Evolutionary conservation across 2,888 invertebrate species (phyloP).

Genomic region (Cosmopolites sordidus): DNA sequence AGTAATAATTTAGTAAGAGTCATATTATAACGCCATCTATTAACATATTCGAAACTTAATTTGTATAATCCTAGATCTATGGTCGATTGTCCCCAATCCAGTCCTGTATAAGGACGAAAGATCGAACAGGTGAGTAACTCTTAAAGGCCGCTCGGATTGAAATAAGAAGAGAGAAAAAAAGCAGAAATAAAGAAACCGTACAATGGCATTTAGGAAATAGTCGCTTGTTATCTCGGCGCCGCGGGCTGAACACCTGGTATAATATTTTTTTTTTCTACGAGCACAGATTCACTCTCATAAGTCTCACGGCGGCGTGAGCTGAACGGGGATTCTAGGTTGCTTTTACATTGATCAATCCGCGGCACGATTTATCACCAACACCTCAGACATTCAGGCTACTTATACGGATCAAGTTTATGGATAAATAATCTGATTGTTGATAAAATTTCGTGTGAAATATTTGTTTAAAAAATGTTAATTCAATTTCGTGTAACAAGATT

Average conservation of each 20-base stretch:
- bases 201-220: slow-evolving; percentile 26
- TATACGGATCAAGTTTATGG: background rate
- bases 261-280: slow-evolving; percentile 14
- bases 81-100: too few relatives aligned
- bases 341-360: slow-evolving; percentile 1
- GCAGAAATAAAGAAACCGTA: slow-evolving; percentile 19
- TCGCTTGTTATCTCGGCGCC: slow-evolving; percentile 24
- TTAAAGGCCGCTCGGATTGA: slow-evolving; percentile 12
- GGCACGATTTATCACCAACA: background rate
- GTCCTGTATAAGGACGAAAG: slow-evolving; percentile 15
- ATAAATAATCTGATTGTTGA: background rate
- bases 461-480: too few relatives aligned
- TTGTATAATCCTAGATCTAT: too few relatives aligned
- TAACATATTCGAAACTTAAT: too few relatives aligned
- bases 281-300: slow-evolving; percentile 20
- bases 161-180: slow-evolving; percentile 7
- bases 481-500: too few relatives aligned
- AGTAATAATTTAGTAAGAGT: too few relatives aligned
- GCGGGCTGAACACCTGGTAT: slow-evolving; percentile 25
- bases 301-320: slow-evolving; percentile 6
- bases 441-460: too few relatives aligned
- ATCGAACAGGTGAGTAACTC: slow-evolving; percentile 16
- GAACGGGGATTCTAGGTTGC: slow-evolving; percentile 11
- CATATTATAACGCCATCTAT: too few relatives aligned
- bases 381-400: background rate